Conservation (phyloP, 2,113 vertebrate species). For the Sterna hirundo region DNA sequence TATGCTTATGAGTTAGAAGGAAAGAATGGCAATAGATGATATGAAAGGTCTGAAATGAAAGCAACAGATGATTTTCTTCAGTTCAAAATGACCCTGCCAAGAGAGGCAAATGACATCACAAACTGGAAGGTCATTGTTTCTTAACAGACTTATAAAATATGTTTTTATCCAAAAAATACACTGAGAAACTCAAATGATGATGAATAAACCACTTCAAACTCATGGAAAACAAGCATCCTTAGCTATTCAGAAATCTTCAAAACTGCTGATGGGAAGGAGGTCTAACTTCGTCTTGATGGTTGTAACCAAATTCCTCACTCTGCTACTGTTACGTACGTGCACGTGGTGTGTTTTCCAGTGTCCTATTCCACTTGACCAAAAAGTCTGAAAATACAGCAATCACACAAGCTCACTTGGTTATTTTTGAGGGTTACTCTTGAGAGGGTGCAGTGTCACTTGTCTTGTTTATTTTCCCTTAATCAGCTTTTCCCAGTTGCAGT, state of each 20-base stretch:
- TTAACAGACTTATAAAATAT: slow-evolving; percentile 9
- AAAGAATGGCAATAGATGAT: neutral
- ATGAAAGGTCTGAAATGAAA: slow-evolving; percentile 8
- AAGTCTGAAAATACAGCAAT: neutral
- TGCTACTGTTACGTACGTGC: neutral
- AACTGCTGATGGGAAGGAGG: neutral
- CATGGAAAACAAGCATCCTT: neutral
- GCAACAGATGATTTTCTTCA: slow-evolving; percentile 41
- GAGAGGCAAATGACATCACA: slow-evolving; percentile 48
- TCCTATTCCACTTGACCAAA: neutral
- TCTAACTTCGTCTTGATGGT: neutral
- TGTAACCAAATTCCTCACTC: neutral
- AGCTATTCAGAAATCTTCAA: neutral
- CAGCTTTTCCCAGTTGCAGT: neutral
- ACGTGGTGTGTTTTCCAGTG: neutral
- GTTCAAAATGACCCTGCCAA: slow-evolving; percentile 59
- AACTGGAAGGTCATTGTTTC: slow-evolving; percentile 38
- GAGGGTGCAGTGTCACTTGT: neutral
- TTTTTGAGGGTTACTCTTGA: neutral
- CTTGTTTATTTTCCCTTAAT: neutral
- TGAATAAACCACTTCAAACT: neutral
- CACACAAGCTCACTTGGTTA: neutral
- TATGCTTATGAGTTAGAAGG: neutral
- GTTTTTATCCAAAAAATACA: slow-evolving; percentile 35
- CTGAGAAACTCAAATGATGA: neutral